Conservation (phyloP, 1,140 invertebrate species). For the Aporrectodea caliginosa region DNA sequence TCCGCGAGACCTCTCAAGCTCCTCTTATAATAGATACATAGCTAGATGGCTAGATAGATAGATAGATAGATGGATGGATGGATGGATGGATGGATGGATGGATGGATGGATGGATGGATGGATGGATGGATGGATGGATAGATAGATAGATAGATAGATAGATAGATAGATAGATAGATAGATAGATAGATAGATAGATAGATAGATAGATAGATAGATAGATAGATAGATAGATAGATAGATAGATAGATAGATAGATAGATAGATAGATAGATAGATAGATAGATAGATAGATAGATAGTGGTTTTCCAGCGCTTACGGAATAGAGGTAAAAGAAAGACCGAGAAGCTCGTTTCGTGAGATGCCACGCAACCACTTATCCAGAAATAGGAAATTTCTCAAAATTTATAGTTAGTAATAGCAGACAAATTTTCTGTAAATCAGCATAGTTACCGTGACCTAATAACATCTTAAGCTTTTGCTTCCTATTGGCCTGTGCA, state of each 20-base stretch:
- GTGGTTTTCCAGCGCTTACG: too few relatives aligned
- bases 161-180: constrained; percentile 3
- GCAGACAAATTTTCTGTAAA: too few relatives aligned
- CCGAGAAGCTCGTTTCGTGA: too few relatives aligned
- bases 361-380: too few relatives aligned
- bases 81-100: background rate
- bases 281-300: constrained; percentile 3
- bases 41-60: background rate
- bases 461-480: too few relatives aligned
- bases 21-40: background rate
- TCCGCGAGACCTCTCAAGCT: too few relatives aligned
- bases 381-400: background rate
- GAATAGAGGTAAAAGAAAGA: too few relatives aligned
- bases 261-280: constrained; percentile 3
- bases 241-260: constrained; percentile 3
- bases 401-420: background rate
- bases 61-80: background rate
- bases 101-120: background rate
- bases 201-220: constrained; percentile 3
- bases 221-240: constrained; percentile 3
- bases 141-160: constrained; percentile 3
- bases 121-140: background rate
- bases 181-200: constrained; percentile 1
- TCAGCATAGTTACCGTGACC: too few relatives aligned
- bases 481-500: too few relatives aligned